These are phyloP conservation scores for Mesembrinibis cayennensis DNA, from an alignment of 2,113 vertebrate species.

Conservation along the genomic window DNA sequence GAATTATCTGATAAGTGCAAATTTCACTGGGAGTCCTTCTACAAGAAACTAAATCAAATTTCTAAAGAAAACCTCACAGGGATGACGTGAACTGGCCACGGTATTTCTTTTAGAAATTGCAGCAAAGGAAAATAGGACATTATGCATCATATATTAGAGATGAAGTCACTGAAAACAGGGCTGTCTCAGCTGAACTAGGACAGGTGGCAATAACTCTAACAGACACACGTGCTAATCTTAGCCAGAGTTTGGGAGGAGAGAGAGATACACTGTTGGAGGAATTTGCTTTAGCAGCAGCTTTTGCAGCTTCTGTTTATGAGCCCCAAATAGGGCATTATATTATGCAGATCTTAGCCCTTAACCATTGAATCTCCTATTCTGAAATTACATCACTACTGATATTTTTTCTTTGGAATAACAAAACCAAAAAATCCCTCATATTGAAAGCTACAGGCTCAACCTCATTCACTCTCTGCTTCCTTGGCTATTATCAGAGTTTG, in stretches of 20 bases:
- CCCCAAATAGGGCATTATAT: constrained; percentile 36
- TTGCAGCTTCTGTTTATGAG: constrained; percentile 35
- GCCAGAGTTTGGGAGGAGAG: constrained; percentile 42
- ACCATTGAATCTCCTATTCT: neutral
- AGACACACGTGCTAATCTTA: constrained; percentile 63
- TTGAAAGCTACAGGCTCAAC: neutral
- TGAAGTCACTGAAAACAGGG: constrained; percentile 38
- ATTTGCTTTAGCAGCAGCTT: constrained; percentile 60
- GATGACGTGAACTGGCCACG: neutral
- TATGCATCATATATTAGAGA: constrained; percentile 27
- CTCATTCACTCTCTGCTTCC: neutral
- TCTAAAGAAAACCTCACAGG: neutral
- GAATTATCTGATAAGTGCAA: neutral
- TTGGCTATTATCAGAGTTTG: neutral
- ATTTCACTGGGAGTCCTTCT: neutral
- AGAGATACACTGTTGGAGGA: constrained; percentile 20
- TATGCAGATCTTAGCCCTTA: neutral
- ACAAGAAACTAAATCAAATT: neutral
- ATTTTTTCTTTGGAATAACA: neutral
- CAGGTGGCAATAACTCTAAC: constrained; percentile 56
- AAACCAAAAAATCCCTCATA: neutral
- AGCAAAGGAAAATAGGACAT: constrained; percentile 50
- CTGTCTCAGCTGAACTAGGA: constrained; percentile 56
- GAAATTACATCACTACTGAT: neutral
- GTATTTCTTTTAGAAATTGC: neutral